Evolutionary conservation across 1,140 invertebrate genomes (phyloP).

Genomic region (Argopecten irradians): DNA sequence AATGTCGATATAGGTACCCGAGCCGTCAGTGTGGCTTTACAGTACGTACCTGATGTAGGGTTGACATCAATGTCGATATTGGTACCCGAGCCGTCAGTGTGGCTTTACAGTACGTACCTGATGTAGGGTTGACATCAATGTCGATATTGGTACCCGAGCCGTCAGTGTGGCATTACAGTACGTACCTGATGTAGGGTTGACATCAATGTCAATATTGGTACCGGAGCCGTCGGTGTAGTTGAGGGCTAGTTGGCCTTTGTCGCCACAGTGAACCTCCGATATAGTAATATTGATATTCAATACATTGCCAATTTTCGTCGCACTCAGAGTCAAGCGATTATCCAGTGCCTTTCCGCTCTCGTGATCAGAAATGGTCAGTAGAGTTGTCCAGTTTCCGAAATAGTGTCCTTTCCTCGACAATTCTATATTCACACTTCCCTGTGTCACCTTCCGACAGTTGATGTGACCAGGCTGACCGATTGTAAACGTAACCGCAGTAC

Average conservation of each 20-base stretch:
- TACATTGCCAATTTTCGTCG: neutral
- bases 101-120: no score
- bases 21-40: no score
- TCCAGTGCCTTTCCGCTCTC: neutral
- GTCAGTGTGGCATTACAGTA: no score
- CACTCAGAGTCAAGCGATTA: neutral
- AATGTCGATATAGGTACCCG: no score
- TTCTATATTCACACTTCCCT: neutral
- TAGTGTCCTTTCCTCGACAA: neutral
- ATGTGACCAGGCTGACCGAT: neutral
- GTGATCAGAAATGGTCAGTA: neutral
- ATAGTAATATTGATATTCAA: neutral
- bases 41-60: no score
- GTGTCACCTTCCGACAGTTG: neutral
- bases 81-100: no score
- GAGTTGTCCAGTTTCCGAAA: neutral
- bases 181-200: neutral
- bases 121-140: neutral
- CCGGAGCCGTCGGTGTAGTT: neutral
- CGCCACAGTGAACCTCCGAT: neutral
- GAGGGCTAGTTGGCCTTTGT: neutral
- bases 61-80: no score
- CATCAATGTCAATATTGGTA: neutral
- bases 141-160: neutral
- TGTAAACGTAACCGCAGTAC: neutral